Evolutionary conservation across 1,140 invertebrate species (phyloP), one percentile per base, ranked within the genome.

Genomic region (Cheumatopsyche charites): DNA sequence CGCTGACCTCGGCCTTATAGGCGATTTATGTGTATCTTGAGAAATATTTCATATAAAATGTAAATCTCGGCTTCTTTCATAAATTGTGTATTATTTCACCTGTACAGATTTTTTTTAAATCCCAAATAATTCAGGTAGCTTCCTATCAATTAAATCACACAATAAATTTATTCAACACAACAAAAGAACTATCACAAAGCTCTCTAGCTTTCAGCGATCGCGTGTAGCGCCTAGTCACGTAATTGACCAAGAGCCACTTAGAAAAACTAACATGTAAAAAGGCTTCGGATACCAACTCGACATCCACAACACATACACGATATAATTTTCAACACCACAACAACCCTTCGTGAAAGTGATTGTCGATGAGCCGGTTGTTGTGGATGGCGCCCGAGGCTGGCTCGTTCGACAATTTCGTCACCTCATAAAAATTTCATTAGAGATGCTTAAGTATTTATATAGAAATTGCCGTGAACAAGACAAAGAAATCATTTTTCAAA

Each of bases 381-480:
- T 3, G 29, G 3, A 36, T 36, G 29, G 29, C 29, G 69, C 69
- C 69, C 23, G 13, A 43, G 42, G 65, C 12, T 45, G 19, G 41
- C 19, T 17, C 21, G n/a, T 9, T 13, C 23, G 45, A 62, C 58
- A 73, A 63, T 70, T 73, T 73, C 72, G 72, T 73, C 72, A 73
- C 72, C 72, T 66, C 62, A 70, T 67, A 70, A 73, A 70, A 73
- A 15, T 66, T 70, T 47, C 69, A 71, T 71, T 71, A 71, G 52
- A 25, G 69, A 21, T 26, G 12, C 43, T 63, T 65, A 71, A 63
- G 3, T n/a, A 12, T 63, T 62, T 62, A 62, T 41, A 13, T 63
- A 12, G 6, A 63, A 63, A 63, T 63, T 63, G 36, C 29, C 9
- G 29, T 9, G 29, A 36, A 9, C 9, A 36, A 36, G 29, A 36